A percentile compares a stretch with the other conserved stretches of the same genome.
phyloP scores from a whole-genome alignment of 2,113 vertebrate species.

The Aptenodytes forsteri region DNA sequence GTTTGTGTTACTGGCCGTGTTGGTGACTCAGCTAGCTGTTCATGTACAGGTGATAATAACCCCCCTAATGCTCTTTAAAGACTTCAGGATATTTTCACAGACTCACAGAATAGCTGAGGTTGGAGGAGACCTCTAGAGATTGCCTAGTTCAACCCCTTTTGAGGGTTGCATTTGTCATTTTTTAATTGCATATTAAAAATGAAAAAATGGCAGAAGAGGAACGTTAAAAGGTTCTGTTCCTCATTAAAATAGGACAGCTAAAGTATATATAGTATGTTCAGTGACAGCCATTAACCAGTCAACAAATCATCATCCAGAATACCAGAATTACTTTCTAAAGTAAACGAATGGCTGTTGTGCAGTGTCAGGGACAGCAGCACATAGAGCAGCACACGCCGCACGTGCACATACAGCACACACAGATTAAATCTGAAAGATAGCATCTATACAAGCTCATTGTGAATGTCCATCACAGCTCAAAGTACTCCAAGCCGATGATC shows the following conservation, averaged over 20 bases:
- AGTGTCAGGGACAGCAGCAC: background rate
- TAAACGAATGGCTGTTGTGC: background rate
- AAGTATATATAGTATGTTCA: background rate
- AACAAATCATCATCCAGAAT: background rate
- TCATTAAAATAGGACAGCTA: constrained; percentile 39
- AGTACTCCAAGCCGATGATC: background rate
- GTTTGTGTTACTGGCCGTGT: background rate
- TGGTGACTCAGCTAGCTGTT: background rate
- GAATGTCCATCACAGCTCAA: background rate
- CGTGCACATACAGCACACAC: background rate
- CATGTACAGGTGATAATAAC: background rate
- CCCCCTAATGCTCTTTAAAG: background rate
- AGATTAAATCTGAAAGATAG: background rate
- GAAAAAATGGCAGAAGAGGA: background rate
- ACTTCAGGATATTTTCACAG: background rate
- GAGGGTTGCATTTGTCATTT: constrained; percentile 2
- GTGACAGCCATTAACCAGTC: constrained; percentile 25
- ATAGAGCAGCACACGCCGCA: background rate
- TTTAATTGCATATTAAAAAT: constrained; percentile 25
- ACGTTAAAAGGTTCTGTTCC: constrained; percentile 3
- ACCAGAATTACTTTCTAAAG: background rate
- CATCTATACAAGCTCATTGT: background rate
- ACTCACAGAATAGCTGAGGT: background rate
- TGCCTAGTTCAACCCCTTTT: background rate
- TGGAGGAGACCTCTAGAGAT: background rate